Evolutionary conservation across 37 sponge, comb jelly and placozoan species (phyloP).

Genomic region (Aphrocallistes beatrix): DNA sequence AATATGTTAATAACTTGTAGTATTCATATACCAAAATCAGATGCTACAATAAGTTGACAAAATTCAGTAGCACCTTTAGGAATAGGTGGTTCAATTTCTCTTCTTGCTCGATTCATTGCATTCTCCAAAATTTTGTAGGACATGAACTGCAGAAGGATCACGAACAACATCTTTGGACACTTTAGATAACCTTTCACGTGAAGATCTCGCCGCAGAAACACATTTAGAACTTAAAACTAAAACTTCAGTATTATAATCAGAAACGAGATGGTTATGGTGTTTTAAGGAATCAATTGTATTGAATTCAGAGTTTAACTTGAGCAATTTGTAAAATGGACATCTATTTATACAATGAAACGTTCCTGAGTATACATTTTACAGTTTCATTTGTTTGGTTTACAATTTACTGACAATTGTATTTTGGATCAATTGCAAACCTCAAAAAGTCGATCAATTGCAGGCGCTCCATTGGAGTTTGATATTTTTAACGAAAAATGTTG

Average conservation of each 20-base stretch:
- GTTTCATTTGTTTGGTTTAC: no score
- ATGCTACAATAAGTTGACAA: no score
- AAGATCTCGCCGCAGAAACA: constrained; percentile 3
- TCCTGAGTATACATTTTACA: no score
- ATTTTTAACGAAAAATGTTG: no score
- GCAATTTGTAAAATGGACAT: no score
- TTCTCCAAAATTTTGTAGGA: background rate
- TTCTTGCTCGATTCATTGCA: constrained; percentile 12
- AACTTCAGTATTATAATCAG: background rate
- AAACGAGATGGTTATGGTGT: constrained; percentile 1
- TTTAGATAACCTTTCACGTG: background rate
- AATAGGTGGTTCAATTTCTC: constrained; percentile 10
- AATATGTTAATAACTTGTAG: no score
- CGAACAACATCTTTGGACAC: background rate
- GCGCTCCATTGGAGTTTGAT: no score
- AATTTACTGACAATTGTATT: no score
- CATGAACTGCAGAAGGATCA: background rate
- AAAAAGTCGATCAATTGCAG: no score
- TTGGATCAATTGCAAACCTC: no score
- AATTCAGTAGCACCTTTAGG: background rate
- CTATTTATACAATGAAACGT: no score
- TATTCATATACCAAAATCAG: no score
- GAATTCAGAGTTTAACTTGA: background rate
- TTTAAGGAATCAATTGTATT: background rate
- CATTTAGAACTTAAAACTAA: background rate